Conservation (phyloP, 2,888 invertebrate species). For the Acanthosepion pharaonis region DNA sequence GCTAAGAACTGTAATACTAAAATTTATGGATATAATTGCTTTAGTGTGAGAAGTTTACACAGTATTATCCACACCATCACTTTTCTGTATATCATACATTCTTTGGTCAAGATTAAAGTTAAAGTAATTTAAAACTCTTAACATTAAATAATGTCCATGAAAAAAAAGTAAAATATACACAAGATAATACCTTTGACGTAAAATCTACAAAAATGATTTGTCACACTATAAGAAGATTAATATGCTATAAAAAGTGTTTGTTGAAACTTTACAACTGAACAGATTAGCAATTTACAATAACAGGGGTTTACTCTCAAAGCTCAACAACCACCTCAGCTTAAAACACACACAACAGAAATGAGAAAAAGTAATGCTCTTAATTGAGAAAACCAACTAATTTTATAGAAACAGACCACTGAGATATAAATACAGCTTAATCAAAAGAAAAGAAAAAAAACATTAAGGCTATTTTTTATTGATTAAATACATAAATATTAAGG, state of each 20-base stretch:
- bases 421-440: too few species aligned
- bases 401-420: neutral
- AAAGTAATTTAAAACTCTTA: neutral
- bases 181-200: slow-evolving; percentile 4
- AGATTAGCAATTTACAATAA: neutral
- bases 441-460: neutral
- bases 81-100: too few species aligned
- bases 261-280: neutral
- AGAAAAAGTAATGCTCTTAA: neutral
- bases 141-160: neutral
- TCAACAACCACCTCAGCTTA: neutral
- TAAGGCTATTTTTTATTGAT: neutral
- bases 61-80: neutral
- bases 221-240: neutral
- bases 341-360: neutral
- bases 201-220: slow-evolving; percentile 21
- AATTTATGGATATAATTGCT: neutral
- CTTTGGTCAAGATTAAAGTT: neutral
- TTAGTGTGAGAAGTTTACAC: neutral
- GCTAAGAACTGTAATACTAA: neutral
- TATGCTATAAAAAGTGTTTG: neutral
- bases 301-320: neutral
- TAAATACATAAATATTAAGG: neutral
- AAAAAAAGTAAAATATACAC: neutral
- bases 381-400: neutral